These are phyloP conservation scores for Vanessa tameamea DNA, from an alignment of 1,140 invertebrate species.

Conservation along the genomic window DNA sequence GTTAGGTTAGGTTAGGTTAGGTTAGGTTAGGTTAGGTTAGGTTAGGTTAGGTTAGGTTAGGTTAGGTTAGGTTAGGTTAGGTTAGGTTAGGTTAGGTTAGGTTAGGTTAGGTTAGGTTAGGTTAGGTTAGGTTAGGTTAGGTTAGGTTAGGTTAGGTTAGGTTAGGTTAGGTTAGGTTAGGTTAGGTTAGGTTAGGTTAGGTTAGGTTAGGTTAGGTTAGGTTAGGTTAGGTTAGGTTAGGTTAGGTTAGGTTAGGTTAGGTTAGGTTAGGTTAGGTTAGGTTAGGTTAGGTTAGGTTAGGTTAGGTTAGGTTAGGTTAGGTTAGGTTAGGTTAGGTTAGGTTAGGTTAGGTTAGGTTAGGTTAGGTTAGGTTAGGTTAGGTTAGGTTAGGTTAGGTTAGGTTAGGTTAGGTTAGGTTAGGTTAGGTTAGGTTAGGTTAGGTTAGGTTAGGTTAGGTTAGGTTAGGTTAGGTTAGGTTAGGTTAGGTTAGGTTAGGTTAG, in stretches of 20 bases:
- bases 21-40: no score
- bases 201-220: constrained; percentile 30
- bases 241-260: constrained; percentile 47
- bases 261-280: constrained; percentile 47
- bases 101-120: constrained; percentile 11
- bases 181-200: constrained; percentile 34
- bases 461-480: constrained; percentile 48
- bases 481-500: constrained; percentile 43
- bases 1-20: no score
- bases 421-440: constrained; percentile 40
- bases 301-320: constrained; percentile 47
- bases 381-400: constrained; percentile 44
- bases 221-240: constrained; percentile 46
- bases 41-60: no score
- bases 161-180: constrained; percentile 25
- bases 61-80: no score
- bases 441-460: constrained; percentile 44
- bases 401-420: constrained; percentile 33
- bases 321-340: constrained; percentile 46
- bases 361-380: constrained; percentile 46
- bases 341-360: constrained; percentile 46
- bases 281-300: constrained; percentile 48
- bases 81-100: not conserved
- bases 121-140: not conserved
- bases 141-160: no score